Evolutionary conservation across 2,888 invertebrate genomes (phyloP), one percentile per base, ranked within the genome.

Genomic region (Mycalesis mineus): DNA sequence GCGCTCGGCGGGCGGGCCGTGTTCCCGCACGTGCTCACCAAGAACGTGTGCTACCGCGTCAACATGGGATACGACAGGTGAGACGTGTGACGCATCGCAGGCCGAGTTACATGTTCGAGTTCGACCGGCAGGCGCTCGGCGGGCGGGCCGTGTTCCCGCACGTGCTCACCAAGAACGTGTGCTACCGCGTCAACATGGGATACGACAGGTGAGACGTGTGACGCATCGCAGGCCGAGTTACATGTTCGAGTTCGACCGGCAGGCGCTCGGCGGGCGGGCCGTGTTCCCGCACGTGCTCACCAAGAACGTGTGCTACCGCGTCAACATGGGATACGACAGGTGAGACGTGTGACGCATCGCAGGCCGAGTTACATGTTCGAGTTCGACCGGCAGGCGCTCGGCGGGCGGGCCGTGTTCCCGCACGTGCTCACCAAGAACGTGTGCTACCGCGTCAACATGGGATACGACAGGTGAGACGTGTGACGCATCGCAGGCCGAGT

Each of bases 351-450:
- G n/a, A n/a, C n/a, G n/a, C n/a, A n/a, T n/a, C n/a, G n/a, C n/a
- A n/a, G n/a, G 7, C 36, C 6, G 5, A 5, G 28, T 1, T 7
- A 31, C 31, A 9, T 33, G 15, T 13, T 7, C 74, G 93, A 92
- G 68, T 91, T 98, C 40, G 91, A 94, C 1, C 92, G 92, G 73
- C 82, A 94, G 0, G 87, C 85, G 11, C 92, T 93, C 11, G 92
- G 92, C 39, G 93, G 93, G 11, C 91, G 92, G 61, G 92, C 95
- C 0, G 84, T 98, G 9, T 98, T 94, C 82, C 98, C 99, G 0
- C 99, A 99, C 75, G 78, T 99, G 53, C 88, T 97, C 17, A 95
- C 96, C 45, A 97, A 98, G 85, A 99, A 99, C 79, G 94, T 93
- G 64, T 94, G 94, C 68, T 97, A 97, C 77, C 93, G 93, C 67